A percentile compares a stretch with the other conserved stretches of the same genome.
These are phyloP conservation scores for Threskiornis aethiopicus DNA, from an alignment of 2,797 vertebrate genomes.

Conservation along the genomic window DNA sequence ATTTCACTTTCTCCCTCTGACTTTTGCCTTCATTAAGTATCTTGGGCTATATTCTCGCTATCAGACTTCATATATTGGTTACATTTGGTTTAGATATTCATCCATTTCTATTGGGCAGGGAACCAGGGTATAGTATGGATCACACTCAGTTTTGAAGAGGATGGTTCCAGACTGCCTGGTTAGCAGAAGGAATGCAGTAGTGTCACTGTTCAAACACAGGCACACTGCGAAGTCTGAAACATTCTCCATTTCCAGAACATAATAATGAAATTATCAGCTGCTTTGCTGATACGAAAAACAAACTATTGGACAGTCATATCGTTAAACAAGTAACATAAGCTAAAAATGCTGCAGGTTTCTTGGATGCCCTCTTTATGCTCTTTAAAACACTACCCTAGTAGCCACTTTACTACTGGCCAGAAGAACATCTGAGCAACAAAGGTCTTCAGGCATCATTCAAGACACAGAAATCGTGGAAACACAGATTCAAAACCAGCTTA, in stretches of 20 bases:
- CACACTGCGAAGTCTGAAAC: neutral
- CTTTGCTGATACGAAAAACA: neutral
- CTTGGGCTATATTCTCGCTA: neutral
- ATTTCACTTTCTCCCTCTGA: neutral
- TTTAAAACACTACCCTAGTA: neutral
- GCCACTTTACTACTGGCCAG: neutral
- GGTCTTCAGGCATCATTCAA: neutral
- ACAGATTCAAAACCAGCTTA: neutral
- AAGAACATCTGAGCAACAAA: neutral
- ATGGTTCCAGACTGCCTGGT: neutral
- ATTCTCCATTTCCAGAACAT: neutral
- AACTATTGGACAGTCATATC: neutral
- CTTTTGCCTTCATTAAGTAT: neutral
- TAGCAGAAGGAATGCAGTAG: neutral
- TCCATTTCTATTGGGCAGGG: neutral
- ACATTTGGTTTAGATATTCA: neutral
- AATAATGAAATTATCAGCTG: neutral
- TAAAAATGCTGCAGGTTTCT: neutral
- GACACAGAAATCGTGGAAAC: neutral
- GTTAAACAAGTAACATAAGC: neutral
- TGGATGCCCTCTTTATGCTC: neutral
- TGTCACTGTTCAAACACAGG: neutral
- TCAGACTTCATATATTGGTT: neutral
- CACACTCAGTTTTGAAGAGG: neutral
- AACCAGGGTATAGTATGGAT: neutral